Evolutionary conservation across 2,797 vertebrate species (phyloP), one percentile per base, ranked within the genome.

Genomic region (Amblyraja radiata): DNA sequence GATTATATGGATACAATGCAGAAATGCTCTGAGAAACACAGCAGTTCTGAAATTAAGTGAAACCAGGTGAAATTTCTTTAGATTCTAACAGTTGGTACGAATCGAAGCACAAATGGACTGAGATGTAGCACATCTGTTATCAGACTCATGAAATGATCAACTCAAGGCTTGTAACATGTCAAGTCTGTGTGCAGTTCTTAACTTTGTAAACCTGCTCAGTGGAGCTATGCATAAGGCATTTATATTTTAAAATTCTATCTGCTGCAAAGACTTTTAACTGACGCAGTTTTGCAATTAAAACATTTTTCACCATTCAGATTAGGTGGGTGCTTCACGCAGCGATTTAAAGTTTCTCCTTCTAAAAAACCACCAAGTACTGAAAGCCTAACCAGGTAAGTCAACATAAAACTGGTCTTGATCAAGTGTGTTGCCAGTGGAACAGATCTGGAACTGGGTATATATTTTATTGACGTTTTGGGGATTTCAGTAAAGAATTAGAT

Each of bases 141-240:
- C 71, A 54, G 39, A 10, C 21, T 54, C 68, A 25, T 71, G 46
- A 58, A 25, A 74, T 54, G 39, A 91, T 91, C 90, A 91, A 9
- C 36, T 74, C 7, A 23, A 39, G 90, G 71, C 39, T 71, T 21
- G 73, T 46, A 71, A 92, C 3, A 28, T 91, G 36, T n/a, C 58
- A 90, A 10, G 39, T 54, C 71, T 76, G 71, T 11, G 58, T 76
- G 84, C 90, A 74, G 68, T 92, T 46, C 71, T 74, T 92, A 92
- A 76, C 73, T 74, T 25, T 54, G 13, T 25, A 46, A 74, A 23
- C n/a, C 63, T 63, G 65, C 36, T 32, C 10, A 74, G 36, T 54
- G 18, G 5, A 68, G 68, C 39, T 73, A 74, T 13, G 68, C 71
- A 73, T 91, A 6, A 74, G 68, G 90, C 90, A 74, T 10, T 46